Percentiles rank a stretch among this genome's conserved stretches.
Evolutionary conservation across 1,140 invertebrate species (phyloP).

Genomic region (Bicyclus anynana): DNA sequence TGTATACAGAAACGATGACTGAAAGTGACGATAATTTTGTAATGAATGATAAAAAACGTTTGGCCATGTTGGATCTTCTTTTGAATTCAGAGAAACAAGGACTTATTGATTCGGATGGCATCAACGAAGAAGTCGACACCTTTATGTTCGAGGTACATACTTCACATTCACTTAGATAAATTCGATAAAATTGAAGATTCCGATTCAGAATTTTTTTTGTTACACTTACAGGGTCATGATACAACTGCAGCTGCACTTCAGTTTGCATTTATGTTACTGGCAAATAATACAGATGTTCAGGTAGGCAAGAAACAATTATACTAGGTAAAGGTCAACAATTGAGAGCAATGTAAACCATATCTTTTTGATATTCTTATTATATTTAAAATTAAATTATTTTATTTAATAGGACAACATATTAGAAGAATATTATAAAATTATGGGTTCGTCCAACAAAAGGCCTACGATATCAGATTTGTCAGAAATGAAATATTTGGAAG

Average conservation of each 20-base stretch:
- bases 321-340: background rate
- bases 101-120: constrained; percentile 7
- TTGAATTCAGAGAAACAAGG: constrained; percentile 10
- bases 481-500: constrained; percentile 82
- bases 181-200: too few relatives aligned
- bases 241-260: constrained; percentile 84
- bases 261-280: constrained; percentile 83
- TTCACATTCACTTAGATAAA: background rate
- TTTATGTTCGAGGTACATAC: constrained; percentile 17
- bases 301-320: constrained; percentile 38
- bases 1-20: background rate
- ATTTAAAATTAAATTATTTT: background rate
- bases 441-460: constrained; percentile 62
- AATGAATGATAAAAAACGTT: constrained; percentile 1
- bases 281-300: constrained; percentile 80
- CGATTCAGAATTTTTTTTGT: too few relatives aligned
- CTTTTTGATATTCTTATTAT: background rate
- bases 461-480: constrained; percentile 77
- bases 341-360: too few relatives aligned
- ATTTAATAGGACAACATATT: constrained; percentile 78
- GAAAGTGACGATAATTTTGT: constrained; percentile 2
- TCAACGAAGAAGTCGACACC: constrained; percentile 22
- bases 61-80: constrained; percentile 16
- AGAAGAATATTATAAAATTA: constrained; percentile 80
- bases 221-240: constrained; percentile 82